Conservation (phyloP, 2,888 invertebrate genomes). For the Eledona agricola region DNA sequence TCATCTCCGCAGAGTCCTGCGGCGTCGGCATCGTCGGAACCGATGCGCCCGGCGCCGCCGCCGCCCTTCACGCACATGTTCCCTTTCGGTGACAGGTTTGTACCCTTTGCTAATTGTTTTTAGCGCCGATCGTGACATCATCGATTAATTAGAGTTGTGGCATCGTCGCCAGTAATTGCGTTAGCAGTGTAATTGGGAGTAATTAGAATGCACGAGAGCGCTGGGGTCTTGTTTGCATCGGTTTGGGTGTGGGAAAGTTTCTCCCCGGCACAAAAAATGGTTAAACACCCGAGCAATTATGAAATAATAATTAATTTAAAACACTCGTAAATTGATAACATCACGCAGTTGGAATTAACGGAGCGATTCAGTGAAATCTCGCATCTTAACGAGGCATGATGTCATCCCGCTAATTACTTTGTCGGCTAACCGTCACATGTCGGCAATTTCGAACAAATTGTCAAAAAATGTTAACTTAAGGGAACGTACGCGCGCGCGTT, state of each 20-base stretch:
- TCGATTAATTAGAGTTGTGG: constrained; percentile 17
- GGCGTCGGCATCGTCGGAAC: constrained; percentile 68
- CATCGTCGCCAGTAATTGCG: constrained; percentile 15
- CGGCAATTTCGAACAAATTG: too few species aligned
- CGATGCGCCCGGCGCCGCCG: constrained; percentile 68
- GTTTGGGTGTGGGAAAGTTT: constrained; percentile 20
- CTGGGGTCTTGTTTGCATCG: constrained; percentile 1
- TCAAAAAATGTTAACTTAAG: too few species aligned
- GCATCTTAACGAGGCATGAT: constrained; percentile 52
- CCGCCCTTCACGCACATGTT: constrained; percentile 75
- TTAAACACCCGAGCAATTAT: too few species aligned
- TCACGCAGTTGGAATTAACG: constrained; percentile 57
- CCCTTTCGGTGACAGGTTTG: constrained; percentile 69
- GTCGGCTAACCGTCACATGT: constrained; percentile 45
- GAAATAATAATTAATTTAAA: constrained; percentile 60
- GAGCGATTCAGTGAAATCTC: constrained; percentile 55
- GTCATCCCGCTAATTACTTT: constrained; percentile 56
- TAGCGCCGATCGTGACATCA: constrained; percentile 14
- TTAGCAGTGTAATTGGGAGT: constrained; percentile 8
- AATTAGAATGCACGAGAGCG: constrained; percentile 22
- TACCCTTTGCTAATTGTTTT: constrained; percentile 8
- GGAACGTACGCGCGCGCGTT: too few species aligned
- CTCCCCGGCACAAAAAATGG: constrained; percentile 14
- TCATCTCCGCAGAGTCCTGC: constrained; percentile 66
- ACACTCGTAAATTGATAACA: constrained; percentile 59